phyloP scores from a whole-genome alignment of 2,113 vertebrate genomes.

The Laticauda laticaudata region DNA sequence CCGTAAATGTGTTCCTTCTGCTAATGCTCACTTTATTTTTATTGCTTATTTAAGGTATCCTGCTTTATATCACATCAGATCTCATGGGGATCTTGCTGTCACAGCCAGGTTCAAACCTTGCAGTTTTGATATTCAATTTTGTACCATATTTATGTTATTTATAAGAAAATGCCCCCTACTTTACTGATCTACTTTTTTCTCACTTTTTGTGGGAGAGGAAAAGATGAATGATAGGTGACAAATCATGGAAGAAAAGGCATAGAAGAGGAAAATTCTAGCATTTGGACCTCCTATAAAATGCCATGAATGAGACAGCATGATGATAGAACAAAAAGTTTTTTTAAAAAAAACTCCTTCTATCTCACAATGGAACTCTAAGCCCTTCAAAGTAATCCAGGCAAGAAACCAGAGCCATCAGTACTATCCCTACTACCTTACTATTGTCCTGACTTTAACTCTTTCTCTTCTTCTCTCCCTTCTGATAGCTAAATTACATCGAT shows the following conservation, averaged over 20 bases:
- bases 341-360: not conserved
- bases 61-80: not conserved
- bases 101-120: not conserved
- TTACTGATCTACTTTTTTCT: not conserved
- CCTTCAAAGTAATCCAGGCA: not conserved
- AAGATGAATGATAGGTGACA: not conserved
- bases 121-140: not conserved
- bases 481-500: not conserved
- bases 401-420: not conserved
- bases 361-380: not conserved
- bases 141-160: not conserved
- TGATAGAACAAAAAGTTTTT: not conserved
- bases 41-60: not conserved
- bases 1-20: not conserved
- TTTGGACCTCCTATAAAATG: not conserved
- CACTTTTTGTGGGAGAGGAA: not conserved
- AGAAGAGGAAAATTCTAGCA: not conserved
- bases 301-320: not conserved
- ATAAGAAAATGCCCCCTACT: not conserved
- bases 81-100: not conserved
- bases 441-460: not conserved
- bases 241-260: not conserved
- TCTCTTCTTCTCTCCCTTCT: not conserved
- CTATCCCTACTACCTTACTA: not conserved
- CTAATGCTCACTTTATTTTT: not conserved